These are phyloP conservation scores for Corella eumyota DNA, from an alignment of 23 tunicate genomes.

Conservation along the genomic window DNA sequence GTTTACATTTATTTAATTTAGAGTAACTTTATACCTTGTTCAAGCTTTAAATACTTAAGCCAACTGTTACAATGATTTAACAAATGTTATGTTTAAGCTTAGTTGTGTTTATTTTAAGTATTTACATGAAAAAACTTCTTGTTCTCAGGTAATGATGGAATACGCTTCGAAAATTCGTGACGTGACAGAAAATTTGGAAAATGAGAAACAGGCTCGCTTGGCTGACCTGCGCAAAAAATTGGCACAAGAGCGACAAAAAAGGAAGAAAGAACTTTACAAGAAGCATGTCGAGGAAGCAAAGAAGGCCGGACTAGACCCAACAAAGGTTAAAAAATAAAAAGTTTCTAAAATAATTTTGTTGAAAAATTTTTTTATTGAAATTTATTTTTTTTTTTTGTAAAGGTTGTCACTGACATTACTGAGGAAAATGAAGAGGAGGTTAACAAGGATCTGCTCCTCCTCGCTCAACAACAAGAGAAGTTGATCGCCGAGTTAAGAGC, in stretches of 20 bases:
- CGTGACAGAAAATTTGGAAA: conserved; percentile 51
- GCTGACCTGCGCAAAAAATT: conserved; percentile 50
- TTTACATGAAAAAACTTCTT: too few relatives aligned
- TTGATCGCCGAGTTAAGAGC: conserved; percentile 59
- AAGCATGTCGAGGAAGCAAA: conserved; percentile 67
- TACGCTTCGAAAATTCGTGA: conserved; percentile 51
- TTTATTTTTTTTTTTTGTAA: background rate
- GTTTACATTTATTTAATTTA: background rate
- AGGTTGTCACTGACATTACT: conserved; percentile 64
- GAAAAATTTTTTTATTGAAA: too few relatives aligned
- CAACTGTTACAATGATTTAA: too few relatives aligned
- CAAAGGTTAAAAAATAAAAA: conserved; percentile 19
- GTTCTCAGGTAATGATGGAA: conserved; percentile 64
- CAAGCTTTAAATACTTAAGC: too few relatives aligned
- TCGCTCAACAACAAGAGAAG: conserved; percentile 89
- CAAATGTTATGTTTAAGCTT: too few relatives aligned
- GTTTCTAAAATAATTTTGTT: background rate
- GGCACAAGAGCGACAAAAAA: conserved; percentile 60
- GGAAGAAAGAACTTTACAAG: conserved; percentile 59
- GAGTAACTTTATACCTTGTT: too few relatives aligned
- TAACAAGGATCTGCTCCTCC: conserved; percentile 78
- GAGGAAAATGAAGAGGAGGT: conserved; percentile 84
- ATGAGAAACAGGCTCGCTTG: conserved; percentile 60
- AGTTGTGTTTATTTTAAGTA: too few relatives aligned
- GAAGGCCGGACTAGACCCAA: conserved; percentile 81